A percentile compares a stretch with the other conserved stretches of the same genome.
Evolutionary conservation across 1,140 invertebrate species (phyloP).

Genomic region (Neuroterus valhalla): DNA sequence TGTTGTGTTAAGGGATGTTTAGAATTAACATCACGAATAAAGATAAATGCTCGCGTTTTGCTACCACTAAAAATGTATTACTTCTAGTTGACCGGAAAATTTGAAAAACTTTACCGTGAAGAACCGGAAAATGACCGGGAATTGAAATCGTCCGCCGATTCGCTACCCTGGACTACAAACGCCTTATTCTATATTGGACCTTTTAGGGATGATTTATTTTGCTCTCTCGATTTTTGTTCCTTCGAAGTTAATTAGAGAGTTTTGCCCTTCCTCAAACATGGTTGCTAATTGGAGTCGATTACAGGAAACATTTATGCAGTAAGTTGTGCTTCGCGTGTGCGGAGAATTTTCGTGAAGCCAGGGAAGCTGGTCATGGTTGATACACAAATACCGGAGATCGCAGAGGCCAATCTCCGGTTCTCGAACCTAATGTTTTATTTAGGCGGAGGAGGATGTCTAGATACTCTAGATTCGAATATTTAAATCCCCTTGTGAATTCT

Average conservation of each 20-base stretch:
- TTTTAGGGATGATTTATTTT: neutral
- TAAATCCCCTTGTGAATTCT: neutral
- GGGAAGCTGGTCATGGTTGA: neutral
- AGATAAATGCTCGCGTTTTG: no score
- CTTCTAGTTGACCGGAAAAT: no score
- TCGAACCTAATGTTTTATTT: slow-evolving; percentile 34
- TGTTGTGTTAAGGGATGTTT: no score
- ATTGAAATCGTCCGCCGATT: no score
- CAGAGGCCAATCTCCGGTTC: slow-evolving; percentile 12
- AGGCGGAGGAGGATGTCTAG: slow-evolving; percentile 1
- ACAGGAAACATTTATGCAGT: neutral
- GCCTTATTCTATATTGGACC: no score
- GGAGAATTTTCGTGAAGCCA: slow-evolving; percentile 1
- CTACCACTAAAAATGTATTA: no score
- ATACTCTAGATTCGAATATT: slow-evolving; percentile 15
- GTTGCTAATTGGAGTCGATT: neutral
- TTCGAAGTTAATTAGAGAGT: neutral
- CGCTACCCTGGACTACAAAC: no score
- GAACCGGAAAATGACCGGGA: no score
- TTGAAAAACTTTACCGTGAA: no score
- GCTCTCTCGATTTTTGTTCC: neutral
- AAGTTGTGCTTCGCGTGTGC: neutral
- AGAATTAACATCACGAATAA: no score
- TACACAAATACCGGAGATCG: slow-evolving; percentile 13
- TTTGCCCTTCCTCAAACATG: neutral